Conservation (phyloP, 2,888 invertebrate genomes). For the Auanema freiburgensis region DNA sequence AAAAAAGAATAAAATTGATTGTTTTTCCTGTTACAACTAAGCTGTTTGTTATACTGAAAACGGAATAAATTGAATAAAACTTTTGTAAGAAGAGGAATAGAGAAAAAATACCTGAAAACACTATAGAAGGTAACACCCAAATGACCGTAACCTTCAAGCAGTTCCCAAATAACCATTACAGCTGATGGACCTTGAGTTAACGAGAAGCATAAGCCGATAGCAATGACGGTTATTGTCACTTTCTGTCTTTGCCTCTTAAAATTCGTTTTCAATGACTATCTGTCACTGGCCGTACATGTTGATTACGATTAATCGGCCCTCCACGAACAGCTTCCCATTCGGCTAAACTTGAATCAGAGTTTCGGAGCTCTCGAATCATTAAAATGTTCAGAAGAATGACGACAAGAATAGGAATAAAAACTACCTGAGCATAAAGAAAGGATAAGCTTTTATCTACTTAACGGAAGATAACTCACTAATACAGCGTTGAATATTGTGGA, state of each 20-base stretch:
- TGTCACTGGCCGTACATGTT: slow-evolving; percentile 22
- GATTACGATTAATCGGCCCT: slow-evolving; percentile 25
- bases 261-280: background rate
- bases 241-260: slow-evolving; percentile 40
- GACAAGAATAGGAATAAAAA: slow-evolving; percentile 57
- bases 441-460: no score
- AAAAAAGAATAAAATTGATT: slow-evolving; percentile 61
- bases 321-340: slow-evolving; percentile 34
- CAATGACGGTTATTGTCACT: slow-evolving; percentile 57
- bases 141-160: slow-evolving; percentile 44
- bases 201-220: slow-evolving; percentile 59
- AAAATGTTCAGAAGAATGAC: slow-evolving; percentile 55
- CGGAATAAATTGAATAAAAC: slow-evolving; percentile 15
- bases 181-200: slow-evolving; percentile 63
- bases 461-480: slow-evolving; percentile 24
- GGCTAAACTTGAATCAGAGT: slow-evolving; percentile 2
- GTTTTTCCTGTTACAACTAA: slow-evolving; percentile 61
- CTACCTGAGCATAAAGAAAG: slow-evolving; percentile 32
- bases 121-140: slow-evolving; percentile 36
- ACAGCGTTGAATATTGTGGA: slow-evolving; percentile 49
- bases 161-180: slow-evolving; percentile 57
- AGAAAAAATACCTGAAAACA: slow-evolving; percentile 27
- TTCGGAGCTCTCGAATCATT: slow-evolving; percentile 50
- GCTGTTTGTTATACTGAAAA: slow-evolving; percentile 56
- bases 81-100: background rate